These are phyloP conservation scores for Cinclus cinclus DNA, from an alignment of 2,113 vertebrate genomes.

Conservation along the genomic window DNA sequence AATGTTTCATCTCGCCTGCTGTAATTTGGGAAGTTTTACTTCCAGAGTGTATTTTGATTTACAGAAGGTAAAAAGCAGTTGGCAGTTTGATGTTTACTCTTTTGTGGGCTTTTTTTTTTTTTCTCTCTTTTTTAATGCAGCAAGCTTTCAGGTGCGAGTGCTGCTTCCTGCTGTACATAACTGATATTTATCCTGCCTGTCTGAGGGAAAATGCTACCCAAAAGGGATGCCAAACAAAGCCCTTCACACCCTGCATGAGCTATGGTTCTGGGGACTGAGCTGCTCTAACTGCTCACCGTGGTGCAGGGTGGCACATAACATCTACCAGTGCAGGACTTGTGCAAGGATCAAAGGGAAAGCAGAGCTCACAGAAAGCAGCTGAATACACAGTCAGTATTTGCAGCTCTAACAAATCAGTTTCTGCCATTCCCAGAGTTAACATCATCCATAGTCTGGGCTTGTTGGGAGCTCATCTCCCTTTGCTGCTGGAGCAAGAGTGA, in stretches of 20 bases:
- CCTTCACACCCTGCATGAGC: neutral
- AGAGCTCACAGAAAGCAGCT: neutral
- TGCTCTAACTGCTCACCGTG: neutral
- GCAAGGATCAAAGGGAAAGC: neutral
- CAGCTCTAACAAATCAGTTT: neutral
- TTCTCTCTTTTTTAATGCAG: neutral
- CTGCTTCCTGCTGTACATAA: neutral
- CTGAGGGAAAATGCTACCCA: neutral
- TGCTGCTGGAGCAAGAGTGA: neutral
- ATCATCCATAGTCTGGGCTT: neutral
- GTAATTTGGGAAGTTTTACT: constrained; percentile 37
- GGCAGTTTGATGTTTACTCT: constrained; percentile 42
- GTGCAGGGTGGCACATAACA: neutral
- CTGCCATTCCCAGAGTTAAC: neutral
- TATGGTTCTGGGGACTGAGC: neutral
- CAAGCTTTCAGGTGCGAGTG: neutral
- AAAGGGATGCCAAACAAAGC: neutral
- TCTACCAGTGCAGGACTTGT: neutral
- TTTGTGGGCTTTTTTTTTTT: neutral
- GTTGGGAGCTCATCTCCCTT: neutral
- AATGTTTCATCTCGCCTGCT: constrained; percentile 13
- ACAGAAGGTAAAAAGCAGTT: constrained; percentile 26
- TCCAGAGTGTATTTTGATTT: constrained; percentile 52
- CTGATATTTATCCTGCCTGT: neutral
- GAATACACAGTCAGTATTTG: accelerated